Conservation (phyloP, 2,888 invertebrate genomes). For the Drosophila nr. perissopoda region DNA sequence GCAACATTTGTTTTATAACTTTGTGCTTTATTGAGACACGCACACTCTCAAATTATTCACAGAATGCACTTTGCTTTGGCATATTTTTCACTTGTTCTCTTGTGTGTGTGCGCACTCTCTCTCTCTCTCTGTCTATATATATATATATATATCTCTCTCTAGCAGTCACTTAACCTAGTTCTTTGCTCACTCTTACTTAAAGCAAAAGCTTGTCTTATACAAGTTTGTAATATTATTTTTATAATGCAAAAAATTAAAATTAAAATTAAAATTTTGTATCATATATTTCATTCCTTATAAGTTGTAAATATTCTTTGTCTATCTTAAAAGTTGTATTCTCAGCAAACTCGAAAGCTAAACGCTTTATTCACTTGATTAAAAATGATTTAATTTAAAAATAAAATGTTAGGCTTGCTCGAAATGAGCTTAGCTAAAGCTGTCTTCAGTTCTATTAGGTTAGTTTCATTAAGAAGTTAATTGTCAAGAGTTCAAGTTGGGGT, state of each 20-base stretch:
- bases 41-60: constrained; percentile 24
- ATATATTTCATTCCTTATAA: not conserved
- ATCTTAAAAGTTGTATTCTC: not conserved
- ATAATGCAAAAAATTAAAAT: not conserved
- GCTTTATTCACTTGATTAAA: not conserved
- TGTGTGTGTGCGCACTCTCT: constrained; percentile 22
- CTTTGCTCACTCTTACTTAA: constrained; percentile 14
- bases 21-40: constrained; percentile 15
- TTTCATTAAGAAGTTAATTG: not conserved
- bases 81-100: constrained; percentile 27
- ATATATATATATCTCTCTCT: not conserved
- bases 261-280: not conserved
- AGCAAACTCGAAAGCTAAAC: not conserved
- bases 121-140: not conserved
- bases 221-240: not conserved
- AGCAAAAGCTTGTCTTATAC: constrained; percentile 12
- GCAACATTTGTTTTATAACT: constrained; percentile 49
- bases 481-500: not conserved
- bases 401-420: not conserved
- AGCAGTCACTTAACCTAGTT: constrained; percentile 1
- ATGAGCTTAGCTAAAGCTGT: not conserved
- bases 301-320: not conserved
- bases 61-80: constrained; percentile 47
- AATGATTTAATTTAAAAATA: not conserved
- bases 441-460: not conserved